phyloP scores from a whole-genome alignment of 2,113 vertebrate genomes.

The Nyctereutes procyonoides region DNA sequence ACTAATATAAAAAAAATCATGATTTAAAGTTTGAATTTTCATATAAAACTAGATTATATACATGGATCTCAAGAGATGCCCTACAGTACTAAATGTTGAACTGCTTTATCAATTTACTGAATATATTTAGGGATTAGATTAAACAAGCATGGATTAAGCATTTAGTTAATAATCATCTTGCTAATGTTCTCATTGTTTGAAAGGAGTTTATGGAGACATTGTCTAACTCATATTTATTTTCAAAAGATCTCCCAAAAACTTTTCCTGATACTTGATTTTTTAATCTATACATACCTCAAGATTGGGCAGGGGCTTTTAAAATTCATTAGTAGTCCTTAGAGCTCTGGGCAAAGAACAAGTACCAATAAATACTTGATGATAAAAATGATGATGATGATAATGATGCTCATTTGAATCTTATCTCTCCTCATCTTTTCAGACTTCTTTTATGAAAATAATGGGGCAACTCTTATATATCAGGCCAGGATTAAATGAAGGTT shows the following conservation, averaged over 20 bases:
- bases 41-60: background rate
- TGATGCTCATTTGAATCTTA: background rate
- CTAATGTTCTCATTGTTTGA: background rate
- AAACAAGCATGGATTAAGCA: background rate
- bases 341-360: background rate
- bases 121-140: background rate
- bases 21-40: background rate
- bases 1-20: background rate
- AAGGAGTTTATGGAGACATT: background rate
- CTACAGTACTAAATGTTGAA: background rate
- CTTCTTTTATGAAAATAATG: background rate
- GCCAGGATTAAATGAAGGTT: background rate
- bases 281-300: background rate
- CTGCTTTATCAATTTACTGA: background rate
- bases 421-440: background rate
- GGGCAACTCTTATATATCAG: background rate
- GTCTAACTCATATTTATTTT: background rate
- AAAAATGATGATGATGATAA: conserved; percentile 26
- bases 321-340: conserved; percentile 29
- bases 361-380: conserved; percentile 44
- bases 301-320: background rate
- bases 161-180: conserved; percentile 12
- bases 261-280: background rate
- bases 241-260: background rate
- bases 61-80: background rate